Conservation (phyloP, 2,888 invertebrate genomes). For the Cephus runcator region DNA sequence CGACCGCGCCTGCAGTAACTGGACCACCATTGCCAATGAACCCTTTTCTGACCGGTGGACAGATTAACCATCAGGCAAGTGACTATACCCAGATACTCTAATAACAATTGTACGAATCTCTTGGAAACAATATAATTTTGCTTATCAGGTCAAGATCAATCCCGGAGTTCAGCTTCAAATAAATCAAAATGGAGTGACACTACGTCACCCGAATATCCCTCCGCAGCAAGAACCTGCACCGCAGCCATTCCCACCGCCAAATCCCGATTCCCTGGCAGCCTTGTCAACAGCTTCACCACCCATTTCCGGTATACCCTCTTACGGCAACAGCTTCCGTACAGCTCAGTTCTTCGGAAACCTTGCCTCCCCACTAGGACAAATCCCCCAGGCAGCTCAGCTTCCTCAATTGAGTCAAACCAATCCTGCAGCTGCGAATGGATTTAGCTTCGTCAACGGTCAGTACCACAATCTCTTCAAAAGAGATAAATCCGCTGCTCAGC, state of each 20-base stretch:
- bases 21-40: conserved; percentile 68
- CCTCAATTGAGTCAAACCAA: conserved; percentile 2
- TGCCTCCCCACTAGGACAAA: background rate
- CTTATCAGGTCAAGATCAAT: conserved; percentile 55
- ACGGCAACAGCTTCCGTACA: background rate
- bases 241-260: conserved; percentile 50
- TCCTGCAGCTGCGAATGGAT: conserved; percentile 23
- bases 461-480: conserved; percentile 51
- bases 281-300: background rate
- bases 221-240: conserved; percentile 37
- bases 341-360: conserved; percentile 39
- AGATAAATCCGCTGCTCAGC: conserved; percentile 37
- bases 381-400: conserved; percentile 20
- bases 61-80: conserved; percentile 70
- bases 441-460: conserved; percentile 43
- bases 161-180: conserved; percentile 55
- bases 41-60: conserved; percentile 73
- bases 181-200: conserved; percentile 52
- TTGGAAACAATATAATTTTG: background rate
- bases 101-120: background rate
- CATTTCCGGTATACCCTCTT: conserved; percentile 1
- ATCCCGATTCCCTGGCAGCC: conserved; percentile 26
- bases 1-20: conserved; percentile 69
- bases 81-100: background rate
- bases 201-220: conserved; percentile 55